Base-by-base conservation (phyloP, 2,888 invertebrate genomes). In the Argyresthia goedartella region DNA sequence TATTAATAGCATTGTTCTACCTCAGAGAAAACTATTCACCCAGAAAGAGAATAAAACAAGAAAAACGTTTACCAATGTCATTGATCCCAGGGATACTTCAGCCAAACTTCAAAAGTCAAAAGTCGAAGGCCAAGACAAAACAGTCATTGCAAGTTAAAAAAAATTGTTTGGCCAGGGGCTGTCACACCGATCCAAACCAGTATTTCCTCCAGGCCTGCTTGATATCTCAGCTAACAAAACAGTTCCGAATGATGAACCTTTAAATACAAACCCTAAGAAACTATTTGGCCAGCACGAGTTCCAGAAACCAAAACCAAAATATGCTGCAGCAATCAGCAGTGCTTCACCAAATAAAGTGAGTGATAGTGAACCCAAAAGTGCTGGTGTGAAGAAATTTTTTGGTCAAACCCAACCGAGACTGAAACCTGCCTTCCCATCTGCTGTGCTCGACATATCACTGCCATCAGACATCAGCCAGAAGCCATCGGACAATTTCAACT, bases 1-100 rank as follows among this genome's bases (percentile, higher is more conserved):
- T 10, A 74, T 85, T 15, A 63, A 58, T 41, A 86, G 86, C 58
- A 84, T 86, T 55, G 71, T 81, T 0, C 63, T 86, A 2, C 77
- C 82, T 34, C 79, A 81, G 59, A 61, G 73, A 43, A 77, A 67
- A 57, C 59, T 86, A 0, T 84, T 86, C 47, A 63, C 67, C 9
- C 71, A 78, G 53, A 81, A 78, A 60, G 72, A 79, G 46, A 69
- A 66, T 41, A 57, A 60, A 41, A 59, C 63, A 1, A 64, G 71
- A 56, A 70, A 71, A 33, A 71, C 69, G 50, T 76, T 72, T 58
- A 60, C 60, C 4, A 58, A 71, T 55, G 53, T 81, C 1, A 59
- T 70, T 25, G 66, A 65, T 2, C 63, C 61, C 14, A 64, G 76
- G 54, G 74, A 79, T 57, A 63, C 71, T n/a, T 54, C 73, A 42